phyloP scores from a whole-genome alignment of 2,113 vertebrate species.

The Corythoichthys haematopterus region DNA sequence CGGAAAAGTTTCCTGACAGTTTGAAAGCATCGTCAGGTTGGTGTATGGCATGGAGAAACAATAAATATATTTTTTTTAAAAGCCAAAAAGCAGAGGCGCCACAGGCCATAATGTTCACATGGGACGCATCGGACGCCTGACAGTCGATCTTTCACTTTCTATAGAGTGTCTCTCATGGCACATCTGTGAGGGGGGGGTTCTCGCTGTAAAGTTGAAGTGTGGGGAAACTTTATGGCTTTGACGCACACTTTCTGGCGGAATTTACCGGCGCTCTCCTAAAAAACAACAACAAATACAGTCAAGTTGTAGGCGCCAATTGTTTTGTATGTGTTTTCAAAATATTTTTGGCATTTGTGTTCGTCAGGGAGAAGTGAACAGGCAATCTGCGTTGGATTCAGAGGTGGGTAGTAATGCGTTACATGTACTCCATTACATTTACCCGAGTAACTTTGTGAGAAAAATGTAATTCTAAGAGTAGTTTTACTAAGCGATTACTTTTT shows the following conservation, averaged over 20 bases:
- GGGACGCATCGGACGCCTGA: neutral
- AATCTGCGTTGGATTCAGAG: too few species aligned
- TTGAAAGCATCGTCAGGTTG: neutral
- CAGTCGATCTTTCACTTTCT: conserved; percentile 5
- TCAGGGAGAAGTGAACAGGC: too few species aligned
- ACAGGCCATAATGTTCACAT: conserved; percentile 7
- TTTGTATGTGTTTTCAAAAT: too few species aligned
- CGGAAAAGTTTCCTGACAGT: neutral
- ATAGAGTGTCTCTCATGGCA: conserved; percentile 2
- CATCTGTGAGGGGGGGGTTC: neutral
- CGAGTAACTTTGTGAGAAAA: too few species aligned
- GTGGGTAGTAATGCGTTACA: too few species aligned
- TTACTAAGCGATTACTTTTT: too few species aligned
- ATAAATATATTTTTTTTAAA: neutral
- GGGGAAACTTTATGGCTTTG: conserved; percentile 8
- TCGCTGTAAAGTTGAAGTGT: conserved; percentile 6
- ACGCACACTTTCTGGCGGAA: neutral
- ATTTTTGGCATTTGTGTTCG: too few species aligned
- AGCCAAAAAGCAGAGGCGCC: neutral
- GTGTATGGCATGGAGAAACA: neutral
- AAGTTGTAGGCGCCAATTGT: neutral
- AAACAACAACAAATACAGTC: neutral
- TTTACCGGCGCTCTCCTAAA: neutral
- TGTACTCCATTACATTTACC: too few species aligned
- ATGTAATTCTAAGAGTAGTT: too few species aligned